Evolutionary conservation across 2,113 vertebrate genomes (phyloP), one percentile per base, ranked within the genome.

Genomic region (Pelvicachromis taeniatus): DNA sequence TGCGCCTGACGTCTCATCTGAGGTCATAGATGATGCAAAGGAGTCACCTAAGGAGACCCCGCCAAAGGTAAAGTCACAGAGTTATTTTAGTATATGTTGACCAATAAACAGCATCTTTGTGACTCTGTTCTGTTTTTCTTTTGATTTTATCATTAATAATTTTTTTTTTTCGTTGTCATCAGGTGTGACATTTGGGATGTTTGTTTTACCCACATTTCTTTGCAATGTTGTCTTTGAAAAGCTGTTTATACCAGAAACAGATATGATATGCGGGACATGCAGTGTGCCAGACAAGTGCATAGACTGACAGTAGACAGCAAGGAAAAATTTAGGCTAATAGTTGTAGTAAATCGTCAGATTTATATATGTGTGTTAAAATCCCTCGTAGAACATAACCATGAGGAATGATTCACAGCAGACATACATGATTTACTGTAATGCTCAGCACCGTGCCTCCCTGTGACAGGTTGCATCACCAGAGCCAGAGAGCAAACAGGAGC

Each of bases 391-490:
- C 42, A n/a, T 50, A 17, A 42, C 21, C 40, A 29, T 0, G 16
- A 31, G 48, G 42, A 50, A 48, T 26, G 14, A 23, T 55, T 31
- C 19, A 5, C 33, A 6, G 17, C 65, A 33, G 56, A 68, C 13
- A 11, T 31, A 61, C 13, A 48, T n/a, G 4, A 56, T 29, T 80
- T 17, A 17, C 48, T 42, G 7, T 23, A 21, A 48, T 45, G n/a
- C 53, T 31, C 14, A 38, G 7, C 2, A 7, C 23, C 58, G 12
- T 78, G 13, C 48, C 54, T 53, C 45, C 58, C 59, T 54, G 70
- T 17, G 10, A 82, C 90, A 98, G 97, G 96, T 97, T 70, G 96
- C 97, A 85, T 96, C 96, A 42, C 97, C 97, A 93, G 97, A 96
- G 88, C 88, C 93, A 84, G 97, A 98, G 88, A 94, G 93, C 90